Base-by-base conservation (phyloP, 2,888 invertebrate species). In the Endotricha flammealis region DNA sequence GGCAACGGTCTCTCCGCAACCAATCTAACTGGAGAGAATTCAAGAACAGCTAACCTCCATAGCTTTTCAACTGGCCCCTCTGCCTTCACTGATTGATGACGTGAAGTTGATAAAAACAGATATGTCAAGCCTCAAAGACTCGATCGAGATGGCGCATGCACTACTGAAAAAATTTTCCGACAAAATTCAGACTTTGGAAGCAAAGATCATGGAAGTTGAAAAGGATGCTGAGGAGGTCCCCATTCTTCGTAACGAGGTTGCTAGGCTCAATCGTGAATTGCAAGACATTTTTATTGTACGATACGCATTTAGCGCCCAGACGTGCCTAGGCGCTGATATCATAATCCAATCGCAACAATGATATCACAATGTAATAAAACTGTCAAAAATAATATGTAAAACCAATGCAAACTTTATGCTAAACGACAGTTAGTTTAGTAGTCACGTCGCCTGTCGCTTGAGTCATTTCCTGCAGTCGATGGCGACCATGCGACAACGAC, bases 381-480 rank as follows among this genome's bases (percentile, higher is more conserved):
- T 20, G 20, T 20, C 20, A 20, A 6, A n/a, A n/a, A n/a, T n/a
- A n/a, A n/a, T n/a, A n/a, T n/a, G n/a, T n/a, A n/a, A n/a, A n/a
- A n/a, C n/a, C n/a, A n/a, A n/a, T n/a, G n/a, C 20, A 7, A 20
- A 20, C 6, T 20, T 16, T 16, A 32, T 37, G 22, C 14, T 28
- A 12, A 35, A 44, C 13, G 13, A 65, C 65, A 56, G 60, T 61
- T 57, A 57, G 31, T n/a, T n/a, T n/a, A n/a, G 11, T 50, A 36
- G 54, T 49, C 55, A 57, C 56, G 60, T 58, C 42, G 43, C 20
- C 20, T 3, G 20, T 59, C 12, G 32, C 9, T 33, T 77, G 78
- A 79, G 48, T 78, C 79, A 78, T 43, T 70, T 78, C 79, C 80
- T 78, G 71, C 41, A 52, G 32, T 51, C 42, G 46, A 47, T 25